phyloP scores from a whole-genome alignment of 2,797 vertebrate genomes.

The Cottoperca gobio region DNA sequence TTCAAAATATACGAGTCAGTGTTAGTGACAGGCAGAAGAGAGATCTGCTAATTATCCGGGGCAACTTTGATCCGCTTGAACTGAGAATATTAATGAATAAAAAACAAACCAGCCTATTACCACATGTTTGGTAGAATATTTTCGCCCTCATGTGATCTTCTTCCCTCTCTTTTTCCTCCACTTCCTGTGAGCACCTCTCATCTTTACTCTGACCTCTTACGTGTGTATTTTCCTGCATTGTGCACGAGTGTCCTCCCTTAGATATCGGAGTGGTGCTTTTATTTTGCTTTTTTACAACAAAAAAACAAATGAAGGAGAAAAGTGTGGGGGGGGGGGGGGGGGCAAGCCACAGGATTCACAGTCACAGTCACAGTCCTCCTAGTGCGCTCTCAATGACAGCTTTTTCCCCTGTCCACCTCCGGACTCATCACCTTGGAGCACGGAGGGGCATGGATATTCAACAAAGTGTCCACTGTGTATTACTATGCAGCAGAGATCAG shows the following conservation, averaged over 20 bases:
- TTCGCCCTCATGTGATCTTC: constrained; percentile 14
- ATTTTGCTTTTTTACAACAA: constrained; percentile 47
- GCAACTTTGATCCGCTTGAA: constrained; percentile 21
- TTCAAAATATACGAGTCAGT: constrained; percentile 46
- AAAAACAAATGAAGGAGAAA: constrained; percentile 6
- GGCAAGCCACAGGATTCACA: constrained; percentile 28
- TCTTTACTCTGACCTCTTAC: constrained; percentile 26
- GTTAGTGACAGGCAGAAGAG: constrained; percentile 45
- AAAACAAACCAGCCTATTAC: neutral
- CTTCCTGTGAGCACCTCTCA: constrained; percentile 24
- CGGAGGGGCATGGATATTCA: constrained; percentile 74
- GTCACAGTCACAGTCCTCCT: constrained; percentile 38
- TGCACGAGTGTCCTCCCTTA: constrained; percentile 29
- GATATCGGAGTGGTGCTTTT: constrained; percentile 30
- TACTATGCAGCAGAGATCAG: constrained; percentile 69
- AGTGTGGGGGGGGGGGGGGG: neutral
- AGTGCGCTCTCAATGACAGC: constrained; percentile 28
- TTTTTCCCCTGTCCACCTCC: constrained; percentile 52
- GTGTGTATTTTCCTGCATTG: constrained; percentile 20
- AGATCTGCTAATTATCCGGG: constrained; percentile 46
- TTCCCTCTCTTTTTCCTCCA: constrained; percentile 17
- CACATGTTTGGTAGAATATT: neutral
- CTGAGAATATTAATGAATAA: constrained; percentile 16
- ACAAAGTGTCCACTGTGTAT: constrained; percentile 60
- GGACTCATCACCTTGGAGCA: constrained; percentile 64